phyloP scores from a whole-genome alignment of 2,113 vertebrate species.

The Pitta sordida region DNA sequence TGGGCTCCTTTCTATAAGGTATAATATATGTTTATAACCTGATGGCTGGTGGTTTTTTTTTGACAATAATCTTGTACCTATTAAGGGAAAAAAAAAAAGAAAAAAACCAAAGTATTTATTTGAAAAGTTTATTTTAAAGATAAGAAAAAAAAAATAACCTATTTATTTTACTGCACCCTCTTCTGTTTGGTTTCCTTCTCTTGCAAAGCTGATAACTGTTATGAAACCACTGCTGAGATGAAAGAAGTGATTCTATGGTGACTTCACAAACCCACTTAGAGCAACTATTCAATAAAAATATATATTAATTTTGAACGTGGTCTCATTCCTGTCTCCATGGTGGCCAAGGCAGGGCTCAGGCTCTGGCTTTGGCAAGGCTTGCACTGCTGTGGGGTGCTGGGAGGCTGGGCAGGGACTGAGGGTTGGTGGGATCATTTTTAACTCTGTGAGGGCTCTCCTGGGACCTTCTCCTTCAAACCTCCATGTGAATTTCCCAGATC shows the following conservation, averaged over 20 bases:
- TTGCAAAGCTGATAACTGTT: conserved; percentile 58
- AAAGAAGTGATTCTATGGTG: conserved; percentile 57
- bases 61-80: conserved; percentile 54
- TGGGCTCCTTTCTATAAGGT: conserved; percentile 30
- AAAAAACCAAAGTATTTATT: conserved; percentile 66
- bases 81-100: neutral
- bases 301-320: conserved; percentile 54
- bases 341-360: neutral
- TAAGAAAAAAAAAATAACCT: conserved; percentile 27
- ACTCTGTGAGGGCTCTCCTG: neutral
- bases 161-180: conserved; percentile 69
- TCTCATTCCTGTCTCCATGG: neutral
- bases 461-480: neutral
- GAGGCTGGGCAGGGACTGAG: accelerated
- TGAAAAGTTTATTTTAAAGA: conserved; percentile 72
- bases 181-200: conserved; percentile 48
- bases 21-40: conserved; percentile 47
- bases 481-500: neutral
- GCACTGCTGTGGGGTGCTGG: neutral
- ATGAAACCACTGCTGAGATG: conserved; percentile 63
- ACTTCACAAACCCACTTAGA: conserved; percentile 54
- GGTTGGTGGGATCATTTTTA: neutral
- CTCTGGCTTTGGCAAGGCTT: neutral
- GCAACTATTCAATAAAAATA: conserved; percentile 69
- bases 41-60: conserved; percentile 2